These are phyloP conservation scores for Amiota minor DNA, from an alignment of 2,888 invertebrate species.

Conservation along the genomic window DNA sequence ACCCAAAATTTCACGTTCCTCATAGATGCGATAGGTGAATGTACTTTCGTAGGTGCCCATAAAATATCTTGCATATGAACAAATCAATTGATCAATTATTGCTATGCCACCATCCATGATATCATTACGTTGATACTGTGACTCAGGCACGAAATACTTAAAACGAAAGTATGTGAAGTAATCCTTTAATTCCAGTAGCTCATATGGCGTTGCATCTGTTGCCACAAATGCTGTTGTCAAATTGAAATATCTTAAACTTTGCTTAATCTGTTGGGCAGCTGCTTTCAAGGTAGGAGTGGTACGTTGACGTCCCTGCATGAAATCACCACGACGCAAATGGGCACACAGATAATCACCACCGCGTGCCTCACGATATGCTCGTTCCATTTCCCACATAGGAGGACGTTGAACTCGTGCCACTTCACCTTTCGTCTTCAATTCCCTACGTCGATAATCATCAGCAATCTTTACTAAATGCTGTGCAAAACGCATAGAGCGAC, in stretches of 20 bases:
- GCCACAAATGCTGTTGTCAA: slow-evolving; percentile 84
- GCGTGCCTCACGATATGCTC: slow-evolving; percentile 75
- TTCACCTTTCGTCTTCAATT: slow-evolving; percentile 77
- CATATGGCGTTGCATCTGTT: slow-evolving; percentile 82
- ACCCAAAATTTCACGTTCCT: slow-evolving; percentile 96
- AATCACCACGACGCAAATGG: slow-evolving; percentile 93
- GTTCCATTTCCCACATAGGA: slow-evolving; percentile 76
- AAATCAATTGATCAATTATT: slow-evolving; percentile 96
- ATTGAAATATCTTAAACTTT: slow-evolving; percentile 76
- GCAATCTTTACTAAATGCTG: slow-evolving; percentile 80
- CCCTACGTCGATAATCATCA: slow-evolving; percentile 77
- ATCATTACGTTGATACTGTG: slow-evolving; percentile 58
- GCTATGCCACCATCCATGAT: slow-evolving; percentile 88
- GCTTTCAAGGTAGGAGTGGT: slow-evolving; percentile 86
- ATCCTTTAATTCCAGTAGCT: slow-evolving; percentile 68
- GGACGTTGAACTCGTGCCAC: slow-evolving; percentile 77
- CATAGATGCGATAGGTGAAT: slow-evolving; percentile 96
- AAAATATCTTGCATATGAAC: slow-evolving; percentile 89
- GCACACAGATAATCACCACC: slow-evolving; percentile 86
- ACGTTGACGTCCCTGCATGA: slow-evolving; percentile 81
- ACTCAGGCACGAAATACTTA: slow-evolving; percentile 66
- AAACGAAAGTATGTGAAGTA: slow-evolving; percentile 62
- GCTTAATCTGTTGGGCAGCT: slow-evolving; percentile 83
- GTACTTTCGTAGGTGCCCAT: slow-evolving; percentile 96
- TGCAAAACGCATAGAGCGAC: slow-evolving; percentile 94